Conservation (phyloP, 2,888 invertebrate genomes). For the Diaperis boleti region DNA sequence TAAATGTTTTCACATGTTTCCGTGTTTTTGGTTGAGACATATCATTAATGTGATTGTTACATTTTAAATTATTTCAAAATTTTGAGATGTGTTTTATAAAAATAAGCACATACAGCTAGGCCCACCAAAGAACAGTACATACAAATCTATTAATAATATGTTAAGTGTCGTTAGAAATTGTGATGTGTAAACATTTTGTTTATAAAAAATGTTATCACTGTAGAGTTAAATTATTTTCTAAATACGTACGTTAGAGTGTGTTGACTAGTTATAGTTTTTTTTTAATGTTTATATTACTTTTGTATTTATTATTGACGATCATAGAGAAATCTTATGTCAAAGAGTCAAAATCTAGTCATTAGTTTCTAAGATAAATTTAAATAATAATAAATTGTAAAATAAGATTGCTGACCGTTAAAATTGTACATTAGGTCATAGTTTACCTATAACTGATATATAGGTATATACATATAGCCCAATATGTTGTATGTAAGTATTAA, state of each 20-base stretch:
- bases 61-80: constrained; percentile 18
- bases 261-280: constrained; percentile 46
- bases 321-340: constrained; percentile 34
- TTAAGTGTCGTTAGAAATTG: constrained; percentile 24
- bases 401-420: constrained; percentile 36
- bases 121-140: constrained; percentile 46
- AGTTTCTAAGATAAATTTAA: constrained; percentile 43
- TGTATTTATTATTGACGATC: constrained; percentile 30
- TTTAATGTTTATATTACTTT: constrained; percentile 11
- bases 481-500: constrained; percentile 30
- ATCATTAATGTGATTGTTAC: constrained; percentile 39
- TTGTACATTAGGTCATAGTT: constrained; percentile 40
- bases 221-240: constrained; percentile 39
- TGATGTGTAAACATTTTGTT: constrained; percentile 16
- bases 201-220: constrained; percentile 24
- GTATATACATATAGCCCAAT: constrained; percentile 25
- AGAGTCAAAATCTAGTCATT: constrained; percentile 46
- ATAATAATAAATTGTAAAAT: constrained; percentile 36
- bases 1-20: constrained; percentile 34
- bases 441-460: constrained; percentile 27
- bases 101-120: constrained; percentile 44
- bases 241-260: constrained; percentile 29
- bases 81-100: constrained; percentile 34
- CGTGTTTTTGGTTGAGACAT: constrained; percentile 45
- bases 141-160: constrained; percentile 30